Evolutionary conservation across 2,113 vertebrate species (phyloP), one percentile per base, ranked within the genome.

Genomic region (Telmatochromis bifrenatus): DNA sequence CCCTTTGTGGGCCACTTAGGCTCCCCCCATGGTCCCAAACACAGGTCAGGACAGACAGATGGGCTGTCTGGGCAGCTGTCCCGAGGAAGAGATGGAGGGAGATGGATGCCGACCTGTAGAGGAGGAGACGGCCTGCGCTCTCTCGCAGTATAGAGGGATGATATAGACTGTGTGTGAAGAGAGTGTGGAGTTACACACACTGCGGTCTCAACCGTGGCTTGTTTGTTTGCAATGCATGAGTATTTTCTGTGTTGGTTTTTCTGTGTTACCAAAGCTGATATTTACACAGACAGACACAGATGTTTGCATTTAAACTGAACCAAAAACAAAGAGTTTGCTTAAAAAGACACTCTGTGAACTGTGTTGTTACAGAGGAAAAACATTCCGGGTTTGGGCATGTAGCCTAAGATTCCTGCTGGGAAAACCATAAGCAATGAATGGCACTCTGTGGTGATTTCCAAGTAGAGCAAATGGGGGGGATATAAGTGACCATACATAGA

Each of bases 41-140:
- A 94, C 94, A 94, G 94, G 95, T 95, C 95, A 94, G 87, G 33
- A 86, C 79, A 92, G 94, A 93, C 95, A 95, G 95, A 95, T 95
- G 91, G 93, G 91, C 79, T 81, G 90, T 94, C 83, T 91, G 93
- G 90, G 93, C 88, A 88, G 79, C 92, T 91, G 89, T 92, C 92
- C 89, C 84, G 31, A 62, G 77, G 88, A 92, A n/a, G 4, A 68
- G 73, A 47, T 56, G 35, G 79, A 87, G 90, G 79, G 90, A 91
- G 89, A 93, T 87, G 65, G 91, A 93, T 91, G 82, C 82, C 3
- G 89, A 92, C 84, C 85, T 89, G 90, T 86, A 82, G 85, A 89
- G 35, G 83, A 84, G 87, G 82, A 93, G 90, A 85, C 77, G 47
- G 83, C 77, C n/a, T 75, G 77, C 37, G 35, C 33, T 80, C 73